Conservation (phyloP, 2,797 vertebrate genomes). For the Pangasius djambal region DNA sequence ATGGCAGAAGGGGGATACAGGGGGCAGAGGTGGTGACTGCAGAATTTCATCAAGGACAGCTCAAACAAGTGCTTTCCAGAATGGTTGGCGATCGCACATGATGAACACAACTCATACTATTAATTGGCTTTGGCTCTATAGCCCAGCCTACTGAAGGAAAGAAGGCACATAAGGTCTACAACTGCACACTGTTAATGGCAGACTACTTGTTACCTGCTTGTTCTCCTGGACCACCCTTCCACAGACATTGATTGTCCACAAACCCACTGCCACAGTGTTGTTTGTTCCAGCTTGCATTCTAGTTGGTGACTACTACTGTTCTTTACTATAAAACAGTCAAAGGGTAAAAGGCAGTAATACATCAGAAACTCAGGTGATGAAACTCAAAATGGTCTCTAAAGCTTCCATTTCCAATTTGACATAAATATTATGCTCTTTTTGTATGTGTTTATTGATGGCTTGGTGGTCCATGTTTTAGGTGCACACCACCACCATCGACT, state of each 20-base stretch:
- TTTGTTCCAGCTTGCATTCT: background rate
- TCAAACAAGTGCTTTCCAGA: background rate
- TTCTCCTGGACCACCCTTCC: background rate
- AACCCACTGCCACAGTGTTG: background rate
- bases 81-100: background rate
- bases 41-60: background rate
- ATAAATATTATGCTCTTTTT: background rate
- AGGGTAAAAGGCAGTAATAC: background rate
- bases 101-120: background rate
- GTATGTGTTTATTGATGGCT: background rate
- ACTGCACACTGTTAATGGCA: too few relatives aligned
- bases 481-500: background rate
- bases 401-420: background rate
- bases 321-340: background rate
- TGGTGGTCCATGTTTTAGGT: background rate
- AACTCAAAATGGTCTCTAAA: background rate
- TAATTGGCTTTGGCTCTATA: background rate
- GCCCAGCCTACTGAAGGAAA: background rate
- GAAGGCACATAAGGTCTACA: background rate
- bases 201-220: background rate
- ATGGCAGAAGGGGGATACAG: background rate
- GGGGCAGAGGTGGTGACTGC: background rate
- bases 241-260: background rate
- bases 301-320: background rate
- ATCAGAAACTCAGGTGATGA: background rate